Base-by-base conservation (phyloP, 2,797 vertebrate species). In the Aplochiton taeniatus region DNA sequence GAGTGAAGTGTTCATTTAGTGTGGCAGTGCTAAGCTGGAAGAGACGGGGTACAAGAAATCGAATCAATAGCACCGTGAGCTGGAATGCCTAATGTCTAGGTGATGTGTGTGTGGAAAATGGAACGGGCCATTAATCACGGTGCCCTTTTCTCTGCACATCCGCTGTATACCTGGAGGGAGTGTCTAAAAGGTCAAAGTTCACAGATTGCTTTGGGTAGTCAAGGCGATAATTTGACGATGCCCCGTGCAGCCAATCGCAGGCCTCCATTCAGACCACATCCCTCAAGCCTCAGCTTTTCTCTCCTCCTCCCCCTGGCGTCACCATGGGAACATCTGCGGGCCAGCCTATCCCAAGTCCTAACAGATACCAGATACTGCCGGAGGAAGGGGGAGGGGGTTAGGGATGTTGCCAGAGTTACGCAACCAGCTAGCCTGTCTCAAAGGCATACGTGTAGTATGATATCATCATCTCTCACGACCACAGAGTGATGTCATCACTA, bases 211-310 rank as follows among this genome's bases (percentile, higher is more conserved):
- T 50, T 57, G 13, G 7, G 16, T 20, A 44, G 46, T 19, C 44
- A 49, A 5, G 11, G 55, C 41, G 6, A 59, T 44, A 6, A 2
- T 17, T 11, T 31, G 14, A 12, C 18, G 17, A 9, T 61, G 67
- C 0, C 66, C 72, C 74, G 58, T 68, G 65, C 69, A 62, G 50
- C 80, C 74, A 84, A 88, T 83, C 70, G 0, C 12, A 72, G 71
- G 42, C 12, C 17, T 50, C n/a, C 18, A 10, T 42, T 72, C 20
- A 43, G 17, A 69, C 52, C 52, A 18, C 64, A 44, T 11, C 58
- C 17, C 8, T 73, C 14, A 0, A 68, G 54, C 48, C 31, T 18
- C 69, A 62, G 55, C 48, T 47, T 53, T 52, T 63, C 53, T 51
- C 75, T 75, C 74, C 79, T 69, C 77, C 70, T 76, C 61, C 71